These are phyloP conservation scores for Cristatella mucedo DNA, from an alignment of 2,888 invertebrate genomes.

Conservation along the genomic window DNA sequence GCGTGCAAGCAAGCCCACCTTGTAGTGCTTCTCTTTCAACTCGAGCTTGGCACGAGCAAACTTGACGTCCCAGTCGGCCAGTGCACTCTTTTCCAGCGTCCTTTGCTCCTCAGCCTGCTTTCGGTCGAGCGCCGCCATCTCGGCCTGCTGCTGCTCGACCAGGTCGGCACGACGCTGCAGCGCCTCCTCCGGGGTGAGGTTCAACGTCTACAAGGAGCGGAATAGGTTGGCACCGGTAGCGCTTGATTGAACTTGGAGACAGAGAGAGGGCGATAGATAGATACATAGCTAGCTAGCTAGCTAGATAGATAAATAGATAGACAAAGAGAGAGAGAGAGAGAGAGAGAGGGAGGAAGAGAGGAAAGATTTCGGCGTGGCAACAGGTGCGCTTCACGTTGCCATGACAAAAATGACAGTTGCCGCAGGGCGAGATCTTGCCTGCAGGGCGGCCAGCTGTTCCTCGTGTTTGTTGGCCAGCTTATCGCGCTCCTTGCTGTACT, in stretches of 20 bases:
- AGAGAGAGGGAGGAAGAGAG: too few species aligned
- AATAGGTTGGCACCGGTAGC: too few species aligned
- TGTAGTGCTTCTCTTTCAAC: conserved; percentile 32
- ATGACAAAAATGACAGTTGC: too few species aligned
- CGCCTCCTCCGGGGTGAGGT: conserved; percentile 24
- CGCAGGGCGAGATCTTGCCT: conserved; percentile 20
- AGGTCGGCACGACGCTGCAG: conserved; percentile 21
- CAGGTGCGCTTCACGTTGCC: too few species aligned
- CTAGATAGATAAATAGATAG: too few species aligned
- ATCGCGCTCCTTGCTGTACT: conserved; percentile 23
- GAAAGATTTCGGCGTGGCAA: too few species aligned
- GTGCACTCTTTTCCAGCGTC: conserved; percentile 20
- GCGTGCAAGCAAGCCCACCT: conserved; percentile 17
- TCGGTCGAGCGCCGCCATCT: conserved; percentile 24
- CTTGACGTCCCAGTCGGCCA: conserved; percentile 30
- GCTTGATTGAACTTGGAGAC: too few species aligned
- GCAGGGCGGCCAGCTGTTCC: conserved; percentile 21
- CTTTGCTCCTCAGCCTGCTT: conserved; percentile 20
- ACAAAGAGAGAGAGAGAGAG: too few species aligned
- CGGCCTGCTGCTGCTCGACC: conserved; percentile 27
- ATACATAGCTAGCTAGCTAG: too few species aligned
- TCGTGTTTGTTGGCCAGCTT: conserved; percentile 22
- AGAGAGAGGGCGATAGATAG: too few species aligned
- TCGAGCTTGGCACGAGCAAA: conserved; percentile 31
- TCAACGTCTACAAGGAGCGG: too few species aligned